Evolutionary conservation across 2,797 vertebrate genomes (phyloP).

Genomic region (Cheracebus regulus): DNA sequence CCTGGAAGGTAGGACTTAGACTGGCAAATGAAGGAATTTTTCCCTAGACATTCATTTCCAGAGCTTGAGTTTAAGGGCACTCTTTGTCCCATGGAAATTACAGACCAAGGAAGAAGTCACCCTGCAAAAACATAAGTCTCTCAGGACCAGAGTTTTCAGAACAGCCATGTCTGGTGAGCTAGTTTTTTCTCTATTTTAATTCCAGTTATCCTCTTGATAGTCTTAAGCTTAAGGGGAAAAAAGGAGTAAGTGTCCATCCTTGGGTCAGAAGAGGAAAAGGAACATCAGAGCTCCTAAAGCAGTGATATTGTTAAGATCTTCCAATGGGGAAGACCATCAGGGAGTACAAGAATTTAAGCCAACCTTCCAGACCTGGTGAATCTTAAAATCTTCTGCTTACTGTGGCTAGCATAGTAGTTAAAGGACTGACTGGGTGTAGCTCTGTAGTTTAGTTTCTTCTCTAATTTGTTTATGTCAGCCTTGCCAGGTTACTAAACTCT

Average conservation of each 20-base stretch:
- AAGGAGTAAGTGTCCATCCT: background rate
- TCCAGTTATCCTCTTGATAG: background rate
- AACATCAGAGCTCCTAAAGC: background rate
- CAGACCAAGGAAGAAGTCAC: background rate
- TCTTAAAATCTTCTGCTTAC: background rate
- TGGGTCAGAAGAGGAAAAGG: background rate
- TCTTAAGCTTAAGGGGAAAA: background rate
- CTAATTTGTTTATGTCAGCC: background rate
- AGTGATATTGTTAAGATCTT: background rate
- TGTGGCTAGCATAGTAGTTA: background rate
- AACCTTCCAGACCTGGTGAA: background rate
- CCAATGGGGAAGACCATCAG: background rate
- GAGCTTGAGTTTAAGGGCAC: background rate
- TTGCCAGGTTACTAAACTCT: conserved; percentile 7
- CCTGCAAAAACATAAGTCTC: background rate
- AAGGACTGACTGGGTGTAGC: background rate
- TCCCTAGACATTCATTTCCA: background rate
- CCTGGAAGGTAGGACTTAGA: background rate
- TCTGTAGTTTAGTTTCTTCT: background rate
- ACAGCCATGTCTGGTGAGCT: background rate
- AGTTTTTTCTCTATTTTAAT: background rate
- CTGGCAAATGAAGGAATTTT: background rate
- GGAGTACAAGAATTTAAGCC: background rate
- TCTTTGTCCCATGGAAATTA: background rate
- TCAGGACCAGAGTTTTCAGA: background rate